Conservation (phyloP, 1,140 invertebrate genomes). For the Bradynema listronoti region DNA sequence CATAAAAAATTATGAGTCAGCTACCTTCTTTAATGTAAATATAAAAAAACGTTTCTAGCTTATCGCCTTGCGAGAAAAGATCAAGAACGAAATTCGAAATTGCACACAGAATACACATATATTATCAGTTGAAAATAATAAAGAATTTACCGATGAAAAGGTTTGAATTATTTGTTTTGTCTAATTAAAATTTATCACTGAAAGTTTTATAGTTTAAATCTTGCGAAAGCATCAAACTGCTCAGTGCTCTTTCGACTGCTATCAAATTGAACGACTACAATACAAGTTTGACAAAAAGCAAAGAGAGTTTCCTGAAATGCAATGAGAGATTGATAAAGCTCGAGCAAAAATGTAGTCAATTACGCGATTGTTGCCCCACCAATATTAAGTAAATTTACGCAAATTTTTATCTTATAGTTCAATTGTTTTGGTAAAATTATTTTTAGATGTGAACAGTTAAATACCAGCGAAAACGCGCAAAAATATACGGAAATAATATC, state of each 20-base stretch:
- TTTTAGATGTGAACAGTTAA: constrained; percentile 8
- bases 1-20: too few relatives aligned
- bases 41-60: not conserved
- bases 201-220: constrained; percentile 6
- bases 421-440: not conserved
- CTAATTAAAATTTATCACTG: not conserved
- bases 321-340: not conserved
- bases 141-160: not conserved
- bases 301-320: not conserved
- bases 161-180: not conserved
- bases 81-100: not conserved
- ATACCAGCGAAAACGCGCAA: not conserved
- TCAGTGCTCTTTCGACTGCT: constrained; percentile 1
- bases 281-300: not conserved
- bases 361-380: not conserved
- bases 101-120: not conserved
- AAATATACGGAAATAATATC: not conserved
- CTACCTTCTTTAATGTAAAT: too few relatives aligned
- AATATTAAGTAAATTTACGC: not conserved
- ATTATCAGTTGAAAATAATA: not conserved
- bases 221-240: constrained; percentile 1
- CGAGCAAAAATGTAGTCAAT: constrained; percentile 8
- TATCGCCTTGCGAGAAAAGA: not conserved
- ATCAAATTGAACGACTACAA: not conserved
- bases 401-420: not conserved